These are phyloP conservation scores for Nomada goodeniana DNA, from an alignment of 2,888 invertebrate genomes.

Conservation along the genomic window DNA sequence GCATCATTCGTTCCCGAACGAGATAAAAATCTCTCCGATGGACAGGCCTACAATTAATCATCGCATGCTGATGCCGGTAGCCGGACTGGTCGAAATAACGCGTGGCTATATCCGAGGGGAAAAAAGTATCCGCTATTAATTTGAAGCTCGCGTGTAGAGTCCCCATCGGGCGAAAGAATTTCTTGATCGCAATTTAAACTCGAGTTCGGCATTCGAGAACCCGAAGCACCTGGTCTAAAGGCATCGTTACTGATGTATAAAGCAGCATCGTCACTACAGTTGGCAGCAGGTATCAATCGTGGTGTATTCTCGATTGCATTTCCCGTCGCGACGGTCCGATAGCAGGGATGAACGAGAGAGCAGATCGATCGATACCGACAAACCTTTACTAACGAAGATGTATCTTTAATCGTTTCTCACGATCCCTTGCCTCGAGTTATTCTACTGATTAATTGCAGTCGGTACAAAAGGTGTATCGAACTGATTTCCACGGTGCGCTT, in stretches of 20 bases:
- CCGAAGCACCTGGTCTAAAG: constrained; percentile 16
- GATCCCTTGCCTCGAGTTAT: constrained; percentile 33
- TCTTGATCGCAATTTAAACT: not conserved
- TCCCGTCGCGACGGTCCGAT: constrained; percentile 15
- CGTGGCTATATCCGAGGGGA: not conserved
- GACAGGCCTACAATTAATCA: constrained; percentile 1
- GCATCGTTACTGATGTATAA: constrained; percentile 42
- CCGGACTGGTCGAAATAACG: not conserved
- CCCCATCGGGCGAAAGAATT: not conserved
- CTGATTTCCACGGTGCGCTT: constrained; percentile 27
- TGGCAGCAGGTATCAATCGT: constrained; percentile 35
- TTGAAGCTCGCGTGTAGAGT: not conserved
- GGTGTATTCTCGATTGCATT: not conserved
- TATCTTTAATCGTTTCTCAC: constrained; percentile 61
- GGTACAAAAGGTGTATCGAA: constrained; percentile 33
- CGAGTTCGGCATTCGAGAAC: not conserved
- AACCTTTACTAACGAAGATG: constrained; percentile 31
- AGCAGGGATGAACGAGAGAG: constrained; percentile 23
- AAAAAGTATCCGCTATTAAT: constrained; percentile 19
- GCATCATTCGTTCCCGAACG: constrained; percentile 14
- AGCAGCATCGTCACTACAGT: constrained; percentile 51
- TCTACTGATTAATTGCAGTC: constrained; percentile 46
- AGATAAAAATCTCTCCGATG: constrained; percentile 7
- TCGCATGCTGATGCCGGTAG: not conserved
- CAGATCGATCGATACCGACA: constrained; percentile 35